Evolutionary conservation across 2,113 vertebrate genomes (phyloP).

Genomic region (Malaclemys terrapin): DNA sequence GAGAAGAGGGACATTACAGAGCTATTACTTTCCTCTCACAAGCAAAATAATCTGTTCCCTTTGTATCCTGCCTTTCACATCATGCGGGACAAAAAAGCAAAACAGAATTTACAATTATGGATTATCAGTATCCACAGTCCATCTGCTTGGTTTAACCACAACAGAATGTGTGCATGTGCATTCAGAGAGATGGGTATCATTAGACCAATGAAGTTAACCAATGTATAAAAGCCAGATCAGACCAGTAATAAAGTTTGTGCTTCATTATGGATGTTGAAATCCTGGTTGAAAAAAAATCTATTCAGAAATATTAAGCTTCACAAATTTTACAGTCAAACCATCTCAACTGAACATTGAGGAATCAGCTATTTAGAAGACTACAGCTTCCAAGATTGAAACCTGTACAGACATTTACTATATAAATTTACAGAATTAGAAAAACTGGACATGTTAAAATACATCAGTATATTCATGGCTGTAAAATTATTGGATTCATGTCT

Average conservation of each 20-base stretch:
- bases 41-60: constrained; percentile 42
- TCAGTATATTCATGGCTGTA: constrained; percentile 70
- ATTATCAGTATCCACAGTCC: constrained; percentile 73
- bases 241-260: constrained; percentile 62
- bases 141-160: constrained; percentile 70
- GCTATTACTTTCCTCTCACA: constrained; percentile 19
- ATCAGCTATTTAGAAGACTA: constrained; percentile 33
- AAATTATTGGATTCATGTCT: constrained; percentile 81
- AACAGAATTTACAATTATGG: constrained; percentile 70
- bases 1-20: not conserved
- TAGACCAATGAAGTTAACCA: constrained; percentile 60
- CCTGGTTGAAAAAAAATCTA: constrained; percentile 6
- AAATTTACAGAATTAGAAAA: constrained; percentile 78
- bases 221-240: constrained; percentile 56
- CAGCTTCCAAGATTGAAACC: constrained; percentile 61
- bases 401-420: constrained; percentile 70
- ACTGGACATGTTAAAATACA: constrained; percentile 78
- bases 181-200: constrained; percentile 59
- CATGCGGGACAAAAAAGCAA: constrained; percentile 66
- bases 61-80: constrained; percentile 50
- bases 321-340: constrained; percentile 52
- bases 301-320: constrained; percentile 44
- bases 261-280: constrained; percentile 59
- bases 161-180: constrained; percentile 62
- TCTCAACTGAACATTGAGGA: constrained; percentile 50